phyloP scores from a whole-genome alignment of 92 coral and sea anemone species.

The Siderastrea siderea region DNA sequence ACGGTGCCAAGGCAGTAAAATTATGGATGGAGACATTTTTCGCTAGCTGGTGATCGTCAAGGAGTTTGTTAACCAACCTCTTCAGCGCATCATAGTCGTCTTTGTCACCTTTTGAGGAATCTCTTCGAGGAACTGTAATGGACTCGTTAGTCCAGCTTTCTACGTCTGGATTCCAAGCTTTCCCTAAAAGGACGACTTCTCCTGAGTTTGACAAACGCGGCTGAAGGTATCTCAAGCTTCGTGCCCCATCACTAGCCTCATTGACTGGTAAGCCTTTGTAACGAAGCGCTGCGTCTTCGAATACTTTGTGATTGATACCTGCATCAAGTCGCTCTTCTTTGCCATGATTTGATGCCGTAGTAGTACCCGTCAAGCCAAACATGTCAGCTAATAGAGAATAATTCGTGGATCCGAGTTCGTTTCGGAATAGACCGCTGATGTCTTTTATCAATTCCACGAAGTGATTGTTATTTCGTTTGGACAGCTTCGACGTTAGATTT shows the following conservation, averaged over 20 bases:
- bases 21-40: constrained; percentile 61
- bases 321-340: not conserved
- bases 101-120: too few species aligned
- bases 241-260: constrained; percentile 10
- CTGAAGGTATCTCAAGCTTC: constrained; percentile 10
- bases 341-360: constrained; percentile 1
- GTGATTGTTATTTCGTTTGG: constrained; percentile 27
- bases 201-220: not conserved
- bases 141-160: too few species aligned
- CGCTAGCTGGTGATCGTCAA: constrained; percentile 14
- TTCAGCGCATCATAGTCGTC: not conserved
- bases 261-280: not conserved
- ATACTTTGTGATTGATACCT: not conserved
- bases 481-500: constrained; percentile 40
- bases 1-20: constrained; percentile 25
- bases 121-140: too few species aligned
- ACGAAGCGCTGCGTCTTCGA: not conserved
- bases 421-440: constrained; percentile 10
- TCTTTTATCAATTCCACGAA: constrained; percentile 29
- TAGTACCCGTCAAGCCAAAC: not conserved
- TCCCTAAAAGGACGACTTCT: not conserved
- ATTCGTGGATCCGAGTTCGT: too few species aligned
- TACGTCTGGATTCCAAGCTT: too few species aligned
- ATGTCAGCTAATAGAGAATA: not conserved
- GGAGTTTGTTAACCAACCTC: not conserved